Base-by-base conservation (phyloP, 2,888 invertebrate species). In the Torymus texanus region DNA sequence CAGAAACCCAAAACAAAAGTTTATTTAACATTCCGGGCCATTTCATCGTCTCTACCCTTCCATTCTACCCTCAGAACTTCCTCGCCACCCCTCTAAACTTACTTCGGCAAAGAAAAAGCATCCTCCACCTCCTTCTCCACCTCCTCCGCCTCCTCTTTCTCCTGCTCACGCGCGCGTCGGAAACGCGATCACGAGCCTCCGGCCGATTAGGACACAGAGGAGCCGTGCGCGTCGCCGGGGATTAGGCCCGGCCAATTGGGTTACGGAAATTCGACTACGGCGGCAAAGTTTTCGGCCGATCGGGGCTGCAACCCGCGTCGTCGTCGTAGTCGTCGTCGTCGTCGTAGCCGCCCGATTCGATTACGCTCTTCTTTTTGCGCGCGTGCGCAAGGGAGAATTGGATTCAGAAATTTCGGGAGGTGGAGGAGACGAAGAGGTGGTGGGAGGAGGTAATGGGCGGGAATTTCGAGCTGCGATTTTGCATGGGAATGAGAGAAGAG, bases 241-340 rank as follows among this genome's bases (percentile, higher is more conserved):
- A 55, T 77, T 77, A 78, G 66, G 75, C 73, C 55, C 59, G 68
- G 59, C 53, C 77, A 78, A 81, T 81, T 81, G 81, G 75, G 78
- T 81, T 81, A 81, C 72, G 67, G 66, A 71, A 80, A 81, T 81
- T 81, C 78, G 41, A 41, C 41, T 41, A 41, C 41, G 71, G 71
- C 59, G 75, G 77, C 56, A 66, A 81, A 81, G 73, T 78, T 81
- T 78, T 75, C 67, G 41, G 41, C 41, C 66, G 71, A 78, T 80
- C 51, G 78, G 14, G 41, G 59, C 74, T 67, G 58, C 73, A 65
- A 41, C 55, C 70, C 70, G 75, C 65, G 79, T 75, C 66, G 61
- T 41, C 41, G 41, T 41, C 66, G 61, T 41, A 5, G 41, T 41
- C 41, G 41, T 41, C 41, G 41, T 41, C 41, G 41, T 41, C 56